Evolutionary conservation across 2,113 vertebrate genomes (phyloP), one percentile per base, ranked within the genome.

Genomic region (Puffinus mauretanicus): DNA sequence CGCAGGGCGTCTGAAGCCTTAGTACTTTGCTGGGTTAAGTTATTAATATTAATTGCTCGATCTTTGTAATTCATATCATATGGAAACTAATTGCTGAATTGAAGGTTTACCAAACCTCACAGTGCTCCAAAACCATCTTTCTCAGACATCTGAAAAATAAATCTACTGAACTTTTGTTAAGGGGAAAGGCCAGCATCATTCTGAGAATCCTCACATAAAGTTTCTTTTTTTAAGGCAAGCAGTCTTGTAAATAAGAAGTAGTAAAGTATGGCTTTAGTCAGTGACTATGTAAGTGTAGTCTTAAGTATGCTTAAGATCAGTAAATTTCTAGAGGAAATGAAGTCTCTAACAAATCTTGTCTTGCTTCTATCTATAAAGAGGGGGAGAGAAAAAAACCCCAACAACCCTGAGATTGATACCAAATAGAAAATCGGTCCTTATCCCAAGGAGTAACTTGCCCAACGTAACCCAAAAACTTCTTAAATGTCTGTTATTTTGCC

Each of bases 101-200:
- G 73, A 95, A 79, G 60, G 73, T 69, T 92, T 72, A 66, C 38
- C 55, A 46, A 66, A 79, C 24, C 47, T 94, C 46, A 17, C 49
- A 46, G 61, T 7, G 11, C 87, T 95, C 83, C 72, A 66, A 89
- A 97, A 79, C 92, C 49, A 60, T 78, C 88, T 89, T 47, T 96
- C 93, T 96, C 75, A 93, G 36, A 52, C 62, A 11, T 67, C 26
- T 76, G 86, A 91, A 81, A 90, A 79, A 69, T 54, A 90, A 96
- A 92, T 82, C 85, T 84, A 8, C 84, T 93, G 78, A 97, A 96
- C 83, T 97, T 93, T 42, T 94, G 90, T 93, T 85, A 65, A 94
- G 87, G 91, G 86, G 94, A 96, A 96, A 94, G 91, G 84, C 82
- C 85, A 69, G 90, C 93, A 82, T 95, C 86, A 4, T 88, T 94